phyloP scores from a whole-genome alignment of 2,113 vertebrate genomes.

The Engystomops pustulosus region DNA sequence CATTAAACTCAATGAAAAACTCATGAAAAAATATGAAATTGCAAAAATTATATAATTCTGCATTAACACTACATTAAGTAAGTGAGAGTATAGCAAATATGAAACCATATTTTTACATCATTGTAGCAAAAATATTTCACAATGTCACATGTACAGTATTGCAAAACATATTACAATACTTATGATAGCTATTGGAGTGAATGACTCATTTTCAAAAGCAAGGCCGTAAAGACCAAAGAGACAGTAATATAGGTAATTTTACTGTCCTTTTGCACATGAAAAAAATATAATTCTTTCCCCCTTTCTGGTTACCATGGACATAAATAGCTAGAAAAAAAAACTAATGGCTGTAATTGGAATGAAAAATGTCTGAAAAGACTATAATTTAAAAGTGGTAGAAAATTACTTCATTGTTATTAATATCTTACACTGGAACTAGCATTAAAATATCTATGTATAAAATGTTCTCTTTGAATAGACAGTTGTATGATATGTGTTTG shows the following conservation, averaged over 20 bases:
- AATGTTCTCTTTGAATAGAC: not conserved
- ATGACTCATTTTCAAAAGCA: constrained; percentile 46
- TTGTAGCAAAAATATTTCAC: not conserved
- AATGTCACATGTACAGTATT: not conserved
- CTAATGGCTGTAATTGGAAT: constrained; percentile 49
- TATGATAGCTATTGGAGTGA: constrained; percentile 9
- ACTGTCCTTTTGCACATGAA: constrained; percentile 21
- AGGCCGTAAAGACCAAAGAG: constrained; percentile 36
- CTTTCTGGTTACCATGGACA: constrained; percentile 42
- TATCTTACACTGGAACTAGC: not conserved
- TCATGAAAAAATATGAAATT: too few relatives aligned
- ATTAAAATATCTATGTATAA: constrained; percentile 4
- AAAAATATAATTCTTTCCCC: constrained; percentile 46
- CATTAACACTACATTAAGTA: not conserved
- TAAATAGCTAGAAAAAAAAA: constrained; percentile 48
- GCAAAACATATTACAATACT: constrained; percentile 16
- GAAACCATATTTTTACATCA: not conserved
- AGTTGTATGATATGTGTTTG: not conserved
- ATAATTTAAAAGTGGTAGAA: constrained; percentile 47
- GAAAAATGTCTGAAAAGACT: constrained; percentile 40
- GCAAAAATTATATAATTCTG: not conserved
- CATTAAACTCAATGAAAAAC: too few relatives aligned
- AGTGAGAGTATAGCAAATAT: not conserved
- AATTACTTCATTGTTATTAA: constrained; percentile 44
- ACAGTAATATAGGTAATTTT: constrained; percentile 49